Evolutionary conservation across 2,888 invertebrate species (phyloP).

Genomic region (Callosobruchus maculatus): DNA sequence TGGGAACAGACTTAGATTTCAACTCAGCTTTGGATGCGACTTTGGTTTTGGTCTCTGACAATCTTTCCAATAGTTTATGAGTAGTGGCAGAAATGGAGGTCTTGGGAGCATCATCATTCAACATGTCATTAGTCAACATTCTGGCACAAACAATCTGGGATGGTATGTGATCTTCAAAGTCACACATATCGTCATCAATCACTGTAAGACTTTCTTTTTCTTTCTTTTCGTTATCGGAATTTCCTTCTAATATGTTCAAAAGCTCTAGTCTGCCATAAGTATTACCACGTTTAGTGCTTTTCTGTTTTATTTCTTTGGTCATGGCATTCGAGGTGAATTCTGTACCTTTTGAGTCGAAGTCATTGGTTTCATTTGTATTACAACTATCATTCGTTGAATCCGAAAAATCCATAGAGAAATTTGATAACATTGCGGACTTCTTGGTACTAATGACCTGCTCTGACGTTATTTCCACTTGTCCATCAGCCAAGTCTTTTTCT

Average conservation of each 20-base stretch:
- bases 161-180: constrained; percentile 39
- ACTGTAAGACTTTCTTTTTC: constrained; percentile 3
- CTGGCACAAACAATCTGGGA: constrained; percentile 31
- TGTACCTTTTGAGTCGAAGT: constrained; percentile 17
- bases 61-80: constrained; percentile 57
- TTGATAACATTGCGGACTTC: constrained; percentile 39
- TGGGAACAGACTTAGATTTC: constrained; percentile 37
- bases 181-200: constrained; percentile 23
- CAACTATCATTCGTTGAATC: constrained; percentile 27
- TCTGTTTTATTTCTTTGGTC: constrained; percentile 23
- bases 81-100: constrained; percentile 38
- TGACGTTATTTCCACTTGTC: constrained; percentile 56
- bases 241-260: constrained; percentile 30
- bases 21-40: constrained; percentile 2
- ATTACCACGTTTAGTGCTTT: constrained; percentile 15
- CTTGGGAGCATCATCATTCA: constrained; percentile 28
- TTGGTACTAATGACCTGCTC: constrained; percentile 34
- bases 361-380: constrained; percentile 9
- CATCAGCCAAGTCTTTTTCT: constrained; percentile 43
- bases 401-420: constrained; percentile 44
- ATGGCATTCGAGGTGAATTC: constrained; percentile 26
- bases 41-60: constrained; percentile 33
- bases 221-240: constrained; percentile 19
- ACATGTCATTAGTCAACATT: constrained; percentile 30
- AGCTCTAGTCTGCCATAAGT: constrained; percentile 26